Evolutionary conservation across 2,797 vertebrate genomes (phyloP).

Genomic region (Myiotriccus ornatus): DNA sequence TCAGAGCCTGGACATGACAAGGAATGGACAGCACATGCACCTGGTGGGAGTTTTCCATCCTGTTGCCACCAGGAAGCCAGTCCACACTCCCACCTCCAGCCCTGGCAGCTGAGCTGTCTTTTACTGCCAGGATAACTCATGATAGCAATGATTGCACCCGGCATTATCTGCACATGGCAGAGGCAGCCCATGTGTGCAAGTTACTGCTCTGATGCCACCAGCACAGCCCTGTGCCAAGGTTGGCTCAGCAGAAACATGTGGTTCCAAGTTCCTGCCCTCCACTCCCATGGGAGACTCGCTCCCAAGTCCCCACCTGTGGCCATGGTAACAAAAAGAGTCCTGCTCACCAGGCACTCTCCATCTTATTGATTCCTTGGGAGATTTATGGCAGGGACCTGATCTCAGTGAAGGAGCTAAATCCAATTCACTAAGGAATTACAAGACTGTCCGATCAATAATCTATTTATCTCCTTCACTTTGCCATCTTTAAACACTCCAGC

Average conservation of each 20-base stretch:
- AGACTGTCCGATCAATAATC: conserved; percentile 77
- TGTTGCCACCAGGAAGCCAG: not conserved
- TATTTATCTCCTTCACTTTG: conserved; percentile 79
- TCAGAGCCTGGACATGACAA: not conserved
- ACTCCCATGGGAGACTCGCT: not conserved
- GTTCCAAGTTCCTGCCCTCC: not conserved
- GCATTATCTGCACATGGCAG: not conserved
- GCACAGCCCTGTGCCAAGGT: not conserved
- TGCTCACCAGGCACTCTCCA: conserved; percentile 6
- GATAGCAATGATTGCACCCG: not conserved
- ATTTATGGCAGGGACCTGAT: conserved; percentile 73
- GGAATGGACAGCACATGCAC: not conserved
- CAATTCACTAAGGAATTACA: conserved; percentile 81
- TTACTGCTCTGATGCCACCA: not conserved
- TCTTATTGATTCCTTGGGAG: conserved; percentile 67
- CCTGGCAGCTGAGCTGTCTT: not conserved
- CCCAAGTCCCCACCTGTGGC: not conserved
- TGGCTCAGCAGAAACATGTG: not conserved
- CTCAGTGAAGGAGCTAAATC: conserved; percentile 76
- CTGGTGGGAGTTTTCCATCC: not conserved
- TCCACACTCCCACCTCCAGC: not conserved
- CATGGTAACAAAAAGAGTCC: conserved; percentile 21
- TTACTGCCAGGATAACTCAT: not conserved
- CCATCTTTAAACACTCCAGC: conserved; percentile 76
- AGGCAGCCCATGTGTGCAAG: not conserved